Evolutionary conservation across 2,797 vertebrate genomes (phyloP).

Genomic region (Clarias fuscus): DNA sequence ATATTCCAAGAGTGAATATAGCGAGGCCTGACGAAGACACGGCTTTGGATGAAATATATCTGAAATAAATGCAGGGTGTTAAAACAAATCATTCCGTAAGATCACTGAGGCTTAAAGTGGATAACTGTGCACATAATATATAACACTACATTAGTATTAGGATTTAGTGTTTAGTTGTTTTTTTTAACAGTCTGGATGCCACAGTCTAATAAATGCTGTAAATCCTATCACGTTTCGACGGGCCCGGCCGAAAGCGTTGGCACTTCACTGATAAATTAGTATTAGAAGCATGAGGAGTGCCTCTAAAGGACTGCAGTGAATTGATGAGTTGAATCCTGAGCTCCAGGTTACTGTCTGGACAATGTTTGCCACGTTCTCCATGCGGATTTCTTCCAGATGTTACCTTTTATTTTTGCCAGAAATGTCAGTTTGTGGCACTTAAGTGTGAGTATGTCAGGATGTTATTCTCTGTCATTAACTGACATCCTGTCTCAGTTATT

Average conservation of each 20-base stretch:
- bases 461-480: neutral
- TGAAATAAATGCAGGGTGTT: constrained; percentile 13
- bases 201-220: constrained; percentile 21
- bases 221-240: constrained; percentile 2
- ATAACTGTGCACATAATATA: constrained; percentile 22
- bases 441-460: neutral
- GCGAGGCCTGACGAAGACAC: neutral
- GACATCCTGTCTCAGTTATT: neutral
- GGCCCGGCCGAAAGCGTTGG: neutral
- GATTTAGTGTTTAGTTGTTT: neutral
- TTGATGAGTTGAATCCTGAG: neutral
- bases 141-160: neutral
- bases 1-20: neutral
- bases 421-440: neutral
- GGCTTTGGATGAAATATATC: constrained; percentile 20
- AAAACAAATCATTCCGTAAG: constrained; percentile 24
- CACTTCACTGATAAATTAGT: constrained; percentile 16
- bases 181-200: neutral
- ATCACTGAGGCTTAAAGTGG: constrained; percentile 10
- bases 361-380: neutral
- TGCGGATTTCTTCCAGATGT: neutral
- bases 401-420: neutral
- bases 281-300: neutral
- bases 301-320: constrained; percentile 5
- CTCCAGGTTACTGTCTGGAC: constrained; percentile 2